A percentile compares a stretch with the other conserved stretches of the same genome.
phyloP scores from a whole-genome alignment of 2,888 invertebrate genomes.

The Dascillus cervinus region DNA sequence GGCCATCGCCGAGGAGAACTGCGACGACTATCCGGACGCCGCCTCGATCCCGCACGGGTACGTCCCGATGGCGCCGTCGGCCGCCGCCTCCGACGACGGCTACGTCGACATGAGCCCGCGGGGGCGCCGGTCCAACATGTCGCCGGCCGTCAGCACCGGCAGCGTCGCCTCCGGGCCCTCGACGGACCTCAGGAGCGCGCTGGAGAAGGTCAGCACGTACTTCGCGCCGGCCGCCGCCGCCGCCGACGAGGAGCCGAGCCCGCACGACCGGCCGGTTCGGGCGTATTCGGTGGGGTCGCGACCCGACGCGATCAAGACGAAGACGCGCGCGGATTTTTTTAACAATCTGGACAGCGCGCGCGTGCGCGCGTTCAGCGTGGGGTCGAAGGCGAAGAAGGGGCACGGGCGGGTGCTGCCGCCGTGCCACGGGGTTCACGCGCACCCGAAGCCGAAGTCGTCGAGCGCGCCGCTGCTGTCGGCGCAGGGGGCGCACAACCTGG shows the following conservation, averaged over 20 bases:
- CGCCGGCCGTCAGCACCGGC: conserved; percentile 61
- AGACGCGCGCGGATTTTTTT: conserved; percentile 33
- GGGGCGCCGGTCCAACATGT: conserved; percentile 39
- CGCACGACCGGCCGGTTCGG: conserved; percentile 54
- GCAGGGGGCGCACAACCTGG: conserved; percentile 43
- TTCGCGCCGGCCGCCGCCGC: conserved; percentile 57
- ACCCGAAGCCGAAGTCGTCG: conserved; percentile 50
- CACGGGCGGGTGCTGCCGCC: conserved; percentile 32
- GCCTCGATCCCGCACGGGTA: conserved; percentile 36
- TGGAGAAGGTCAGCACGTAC: conserved; percentile 75
- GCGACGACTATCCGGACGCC: conserved; percentile 47
- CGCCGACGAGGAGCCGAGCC: conserved; percentile 46
- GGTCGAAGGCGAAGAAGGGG: conserved; percentile 54
- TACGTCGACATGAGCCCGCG: conserved; percentile 55
- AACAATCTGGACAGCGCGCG: conserved; percentile 47
- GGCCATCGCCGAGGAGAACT: conserved; percentile 58
- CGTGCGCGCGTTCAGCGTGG: conserved; percentile 71
- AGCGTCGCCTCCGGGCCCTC: conserved; percentile 76
- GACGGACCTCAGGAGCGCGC: conserved; percentile 65
- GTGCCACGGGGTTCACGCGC: conserved; percentile 24
- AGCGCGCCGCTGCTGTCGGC: conserved; percentile 58
- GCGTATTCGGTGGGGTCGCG: conserved; percentile 83
- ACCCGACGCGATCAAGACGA: conserved; percentile 47
- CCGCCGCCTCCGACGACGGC: conserved; percentile 38
- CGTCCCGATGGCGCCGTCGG: conserved; percentile 59